Base-by-base conservation (phyloP, 2,797 vertebrate genomes). In the Leptoclinus maculatus region DNA sequence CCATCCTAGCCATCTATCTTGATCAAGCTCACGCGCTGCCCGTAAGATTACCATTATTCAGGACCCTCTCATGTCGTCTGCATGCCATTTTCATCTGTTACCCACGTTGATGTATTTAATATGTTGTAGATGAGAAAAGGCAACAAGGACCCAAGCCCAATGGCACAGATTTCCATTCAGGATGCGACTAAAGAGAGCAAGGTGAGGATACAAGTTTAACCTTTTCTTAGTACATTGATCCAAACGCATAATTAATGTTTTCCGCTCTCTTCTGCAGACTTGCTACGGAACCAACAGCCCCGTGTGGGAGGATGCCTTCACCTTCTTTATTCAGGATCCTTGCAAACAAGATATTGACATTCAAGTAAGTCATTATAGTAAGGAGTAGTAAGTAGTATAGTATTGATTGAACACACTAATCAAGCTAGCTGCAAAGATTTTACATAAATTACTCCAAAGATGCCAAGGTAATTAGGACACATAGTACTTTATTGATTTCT, bases 291-390 rank as follows among this genome's bases (percentile, higher is more conserved):
- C 94, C 29, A 96, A 86, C 65, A 88, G 74, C 75, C 98, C 98
- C 0, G 92, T 95, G 36, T 99, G 97, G 97, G 97, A 97, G 58
- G 96, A 96, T 2, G 97, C 97, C 3, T 98, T 98, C 84, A 97
- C 96, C 17, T 98, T 98, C 91, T 99, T 98, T 87, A 96, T 99
- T 74, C 97, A 97, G 64, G 95, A 98, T 89, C 97, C 97, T 39
- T 83, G 56, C 32, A 95, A 93, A 80, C 95, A 97, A 87, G 97
- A 98, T 56, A 93, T 99, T 0, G 96, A 97, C 60, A 95, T 98
- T 64, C 97, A 98, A 93, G 97, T 97, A 83, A 86, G 73, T 71
- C 21, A 54, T 60, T 32, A 0, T 54, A 13, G 23, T 54, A 49
- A 13, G 19, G n/a, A 4, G n/a, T 51, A 2, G 49, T 23, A 53